Evolutionary conservation across 1,140 invertebrate species (phyloP).

Genomic region (Ceratosolen fusciceps): DNA sequence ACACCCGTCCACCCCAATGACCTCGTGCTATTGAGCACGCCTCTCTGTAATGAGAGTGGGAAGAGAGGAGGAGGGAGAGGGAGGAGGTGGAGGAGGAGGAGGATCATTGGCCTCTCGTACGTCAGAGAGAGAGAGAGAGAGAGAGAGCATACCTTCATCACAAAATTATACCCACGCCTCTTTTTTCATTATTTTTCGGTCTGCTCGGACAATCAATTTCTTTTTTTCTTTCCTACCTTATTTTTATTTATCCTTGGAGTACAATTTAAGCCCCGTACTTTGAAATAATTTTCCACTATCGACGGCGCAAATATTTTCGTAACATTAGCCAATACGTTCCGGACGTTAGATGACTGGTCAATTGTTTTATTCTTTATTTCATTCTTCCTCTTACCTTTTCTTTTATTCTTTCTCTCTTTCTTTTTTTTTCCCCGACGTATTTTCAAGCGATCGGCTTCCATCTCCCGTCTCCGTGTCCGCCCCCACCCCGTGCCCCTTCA

Average conservation of each 20-base stretch:
- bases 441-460: not conserved
- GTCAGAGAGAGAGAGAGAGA: too few species aligned
- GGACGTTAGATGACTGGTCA: not conserved
- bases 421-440: too few species aligned
- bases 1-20: too few species aligned
- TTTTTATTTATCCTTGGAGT: too few species aligned
- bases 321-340: not conserved
- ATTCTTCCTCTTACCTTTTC: too few species aligned
- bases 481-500: too few species aligned
- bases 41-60: too few species aligned
- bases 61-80: too few species aligned
- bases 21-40: slow-evolving; percentile 4
- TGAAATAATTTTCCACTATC: not conserved
- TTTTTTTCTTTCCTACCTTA: not conserved
- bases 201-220: too few species aligned
- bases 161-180: slow-evolving; percentile 19
- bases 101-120: slow-evolving; percentile 36
- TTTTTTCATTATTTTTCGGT: slow-evolving; percentile 39
- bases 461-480: not conserved
- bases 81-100: not conserved
- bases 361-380: too few species aligned
- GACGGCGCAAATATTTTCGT: not conserved
- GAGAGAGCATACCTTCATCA: slow-evolving; percentile 27
- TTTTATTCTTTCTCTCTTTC: too few species aligned
- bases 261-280: not conserved